Evolutionary conservation across 2,113 vertebrate species (phyloP).

Genomic region (Prolemur simus): DNA sequence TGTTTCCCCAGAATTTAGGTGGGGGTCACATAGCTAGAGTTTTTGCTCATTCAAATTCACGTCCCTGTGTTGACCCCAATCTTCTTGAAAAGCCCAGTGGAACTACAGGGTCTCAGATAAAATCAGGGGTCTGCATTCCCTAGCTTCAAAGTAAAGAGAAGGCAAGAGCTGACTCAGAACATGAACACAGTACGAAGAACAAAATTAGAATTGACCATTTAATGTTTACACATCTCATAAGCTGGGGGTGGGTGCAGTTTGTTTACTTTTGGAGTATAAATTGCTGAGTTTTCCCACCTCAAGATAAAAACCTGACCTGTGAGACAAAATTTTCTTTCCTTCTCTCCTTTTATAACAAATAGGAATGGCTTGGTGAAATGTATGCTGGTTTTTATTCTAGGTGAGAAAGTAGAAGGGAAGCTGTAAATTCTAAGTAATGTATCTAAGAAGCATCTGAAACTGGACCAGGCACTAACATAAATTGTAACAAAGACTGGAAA

Average conservation of each 20-base stretch:
- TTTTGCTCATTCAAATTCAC: conserved; percentile 1
- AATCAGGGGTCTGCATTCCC: not conserved
- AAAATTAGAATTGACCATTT: conserved; percentile 31
- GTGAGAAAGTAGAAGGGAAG: conserved; percentile 45
- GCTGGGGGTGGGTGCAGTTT: not conserved
- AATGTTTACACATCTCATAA: not conserved
- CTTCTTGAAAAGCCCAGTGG: not conserved
- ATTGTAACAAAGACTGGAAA: conserved; percentile 50
- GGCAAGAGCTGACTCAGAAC: conserved; percentile 2
- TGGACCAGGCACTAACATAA: not conserved
- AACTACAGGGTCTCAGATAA: not conserved
- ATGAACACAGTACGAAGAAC: conserved; percentile 4
- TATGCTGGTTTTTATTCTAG: conserved; percentile 51
- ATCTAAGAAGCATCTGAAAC: not conserved
- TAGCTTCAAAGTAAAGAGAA: conserved; percentile 39
- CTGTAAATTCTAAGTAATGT: not conserved
- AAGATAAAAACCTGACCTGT: conserved; percentile 53
- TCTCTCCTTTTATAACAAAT: conserved; percentile 33
- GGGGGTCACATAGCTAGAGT: not conserved
- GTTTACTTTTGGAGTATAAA: conserved; percentile 56
- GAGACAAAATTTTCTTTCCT: conserved; percentile 51
- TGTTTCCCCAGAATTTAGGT: not conserved
- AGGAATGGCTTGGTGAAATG: conserved; percentile 39
- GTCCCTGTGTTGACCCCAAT: not conserved
- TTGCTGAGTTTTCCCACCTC: conserved; percentile 62